Base-by-base conservation (phyloP, 2,797 vertebrate species). In the Pantherophis alleghaniensis region DNA sequence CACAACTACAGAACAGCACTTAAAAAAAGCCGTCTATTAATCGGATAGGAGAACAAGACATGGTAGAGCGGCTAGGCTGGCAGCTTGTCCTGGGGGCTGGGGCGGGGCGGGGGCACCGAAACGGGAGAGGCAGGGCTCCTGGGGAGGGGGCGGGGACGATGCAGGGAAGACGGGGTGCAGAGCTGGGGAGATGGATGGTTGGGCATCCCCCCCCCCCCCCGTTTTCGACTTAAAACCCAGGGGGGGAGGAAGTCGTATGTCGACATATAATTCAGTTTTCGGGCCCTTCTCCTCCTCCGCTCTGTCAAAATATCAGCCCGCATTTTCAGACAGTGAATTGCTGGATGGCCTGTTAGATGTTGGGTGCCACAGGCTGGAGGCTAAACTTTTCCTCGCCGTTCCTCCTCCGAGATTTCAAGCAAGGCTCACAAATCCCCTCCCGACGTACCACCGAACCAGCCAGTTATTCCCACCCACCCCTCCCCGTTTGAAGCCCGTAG, bases 1-100 rank as follows among this genome's bases (percentile, higher is more conserved):
- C 92, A 88, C 92, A 94, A 93, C 92, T 96, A 95, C 93, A 96
- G 95, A 94, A 93, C 94, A 94, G 96, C 96, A 94, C 95, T 95
- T 95, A 96, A 90, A 96, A 91, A 63, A 63, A 91, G 95, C 95
- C 96, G 95, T 95, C 95, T 95, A 92, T 91, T 51, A 91, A 93
- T 91, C 47, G 74, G 94, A 93, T 93, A 95, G 96, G 96, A 94
- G 92, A 60, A 94, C 74, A n/a, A 93, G 93, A 94, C 89, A 57
- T 86, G 90, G 87, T 90, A 22, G 94, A 93, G 92, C 93, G 91
- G 95, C 95, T 91, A 92, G 92, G 87, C 90, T 90, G 92, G 94
- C 93, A 92, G 94, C 94, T 57, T 24, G 61, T 91, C 1, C 89
- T 93, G 20, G 22, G 18, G 83, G 6, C 51, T 37, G 92, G 57